Evolutionary conservation across 2,113 vertebrate genomes (phyloP).

Genomic region (Delphinapterus leucas): DNA sequence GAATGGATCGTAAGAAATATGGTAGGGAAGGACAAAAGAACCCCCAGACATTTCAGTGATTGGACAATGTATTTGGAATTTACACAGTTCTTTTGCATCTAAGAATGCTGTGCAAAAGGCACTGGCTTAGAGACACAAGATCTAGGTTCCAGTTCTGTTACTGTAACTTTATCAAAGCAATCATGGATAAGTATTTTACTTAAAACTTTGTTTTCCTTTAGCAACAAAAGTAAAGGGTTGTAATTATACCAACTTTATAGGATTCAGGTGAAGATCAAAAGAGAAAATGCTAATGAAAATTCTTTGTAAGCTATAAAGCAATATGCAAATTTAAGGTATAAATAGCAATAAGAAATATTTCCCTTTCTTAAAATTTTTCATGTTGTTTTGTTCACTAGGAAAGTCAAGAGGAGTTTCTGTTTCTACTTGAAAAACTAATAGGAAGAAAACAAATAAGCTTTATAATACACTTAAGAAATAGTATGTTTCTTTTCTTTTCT

Average conservation of each 20-base stretch:
- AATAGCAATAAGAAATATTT: not conserved
- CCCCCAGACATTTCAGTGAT: not conserved
- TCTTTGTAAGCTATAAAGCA: not conserved
- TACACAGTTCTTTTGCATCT: not conserved
- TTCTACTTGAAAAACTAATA: slow-evolving; percentile 32
- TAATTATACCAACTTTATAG: slow-evolving; percentile 3
- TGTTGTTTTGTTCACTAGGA: slow-evolving; percentile 1
- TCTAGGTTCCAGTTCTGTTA: not conserved
- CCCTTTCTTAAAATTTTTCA: not conserved
- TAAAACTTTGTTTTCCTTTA: not conserved
- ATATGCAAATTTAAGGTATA: not conserved
- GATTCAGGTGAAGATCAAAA: slow-evolving; percentile 1
- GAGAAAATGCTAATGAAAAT: slow-evolving; percentile 10
- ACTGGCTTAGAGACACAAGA: not conserved
- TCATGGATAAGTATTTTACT: not conserved
- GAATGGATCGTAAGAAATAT: not conserved
- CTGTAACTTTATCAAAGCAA: not conserved
- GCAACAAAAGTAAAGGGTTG: not conserved
- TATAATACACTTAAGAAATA: slow-evolving; percentile 3
- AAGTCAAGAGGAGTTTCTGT: not conserved
- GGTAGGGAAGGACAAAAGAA: not conserved
- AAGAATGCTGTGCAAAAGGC: not conserved
- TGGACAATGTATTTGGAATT: not conserved
- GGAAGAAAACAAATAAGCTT: not conserved
- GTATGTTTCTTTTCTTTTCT: not conserved